Conservation (phyloP, 2,113 vertebrate genomes). For the Prinia subflava region DNA sequence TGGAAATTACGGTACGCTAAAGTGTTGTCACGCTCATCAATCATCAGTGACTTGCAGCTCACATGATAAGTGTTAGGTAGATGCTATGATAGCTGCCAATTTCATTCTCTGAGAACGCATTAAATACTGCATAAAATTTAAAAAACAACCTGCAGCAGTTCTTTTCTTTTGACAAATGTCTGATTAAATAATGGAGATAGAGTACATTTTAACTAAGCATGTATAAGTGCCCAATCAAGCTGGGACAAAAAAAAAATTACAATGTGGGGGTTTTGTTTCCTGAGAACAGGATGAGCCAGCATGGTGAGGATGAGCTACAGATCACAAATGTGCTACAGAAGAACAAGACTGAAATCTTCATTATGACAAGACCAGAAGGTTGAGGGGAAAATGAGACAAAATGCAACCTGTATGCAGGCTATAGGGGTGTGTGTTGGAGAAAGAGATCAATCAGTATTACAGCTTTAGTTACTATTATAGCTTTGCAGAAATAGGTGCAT, state of each 20-base stretch:
- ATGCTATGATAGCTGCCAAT: neutral
- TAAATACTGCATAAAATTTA: neutral
- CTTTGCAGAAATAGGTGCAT: neutral
- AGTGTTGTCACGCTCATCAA: neutral
- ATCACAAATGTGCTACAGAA: neutral
- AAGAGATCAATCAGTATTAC: neutral
- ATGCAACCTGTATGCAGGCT: neutral
- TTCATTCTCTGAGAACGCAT: neutral
- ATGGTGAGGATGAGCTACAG: neutral
- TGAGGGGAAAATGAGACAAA: neutral
- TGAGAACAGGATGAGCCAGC: neutral
- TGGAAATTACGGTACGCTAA: neutral
- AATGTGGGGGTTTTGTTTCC: neutral
- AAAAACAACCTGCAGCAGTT: neutral
- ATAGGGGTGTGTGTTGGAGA: accelerated
- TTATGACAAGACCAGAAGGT: neutral
- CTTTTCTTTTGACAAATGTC: neutral
- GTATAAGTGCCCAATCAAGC: neutral
- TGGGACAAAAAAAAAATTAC: neutral
- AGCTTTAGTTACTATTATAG: neutral
- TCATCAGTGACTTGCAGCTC: neutral
- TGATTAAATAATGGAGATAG: neutral
- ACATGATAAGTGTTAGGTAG: neutral
- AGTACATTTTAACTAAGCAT: neutral
- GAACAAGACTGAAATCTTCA: neutral